Evolutionary conservation across 1,140 invertebrate species (phyloP).

Genomic region (Meteorus sp.): DNA sequence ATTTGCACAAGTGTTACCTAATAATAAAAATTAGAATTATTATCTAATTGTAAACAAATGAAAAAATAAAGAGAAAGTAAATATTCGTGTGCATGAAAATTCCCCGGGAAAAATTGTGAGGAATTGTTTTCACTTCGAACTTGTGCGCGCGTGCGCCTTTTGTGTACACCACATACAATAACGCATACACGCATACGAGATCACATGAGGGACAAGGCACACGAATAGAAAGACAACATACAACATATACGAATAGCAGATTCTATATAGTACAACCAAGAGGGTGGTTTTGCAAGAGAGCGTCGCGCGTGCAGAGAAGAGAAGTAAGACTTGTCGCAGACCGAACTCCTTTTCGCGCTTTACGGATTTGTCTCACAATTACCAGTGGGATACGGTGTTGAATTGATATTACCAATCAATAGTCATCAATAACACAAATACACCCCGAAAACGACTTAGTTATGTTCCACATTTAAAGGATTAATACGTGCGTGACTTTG

Average conservation of each 20-base stretch:
- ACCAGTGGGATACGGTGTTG: too few species aligned
- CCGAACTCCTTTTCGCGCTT: conserved; percentile 21
- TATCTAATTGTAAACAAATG: too few species aligned
- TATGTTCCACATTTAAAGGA: too few species aligned
- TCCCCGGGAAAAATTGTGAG: background rate
- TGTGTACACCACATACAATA: background rate
- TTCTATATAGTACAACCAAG: background rate
- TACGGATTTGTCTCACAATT: conserved; percentile 26
- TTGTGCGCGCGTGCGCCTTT: conserved; percentile 15
- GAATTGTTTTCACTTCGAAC: conserved; percentile 11
- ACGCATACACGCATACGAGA: conserved; percentile 16
- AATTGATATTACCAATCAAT: too few species aligned
- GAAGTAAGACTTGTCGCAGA: conserved; percentile 23
- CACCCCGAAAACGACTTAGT: too few species aligned
- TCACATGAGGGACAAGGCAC: background rate
- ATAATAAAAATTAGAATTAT: background rate
- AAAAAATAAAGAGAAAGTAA: too few species aligned
- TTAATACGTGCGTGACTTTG: too few species aligned
- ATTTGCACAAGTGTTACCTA: background rate
- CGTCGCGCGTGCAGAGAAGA: conserved; percentile 27
- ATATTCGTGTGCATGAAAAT: background rate
- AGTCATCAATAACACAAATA: background rate
- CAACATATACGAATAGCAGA: background rate
- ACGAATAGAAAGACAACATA: conserved; percentile 2
- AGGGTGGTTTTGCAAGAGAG: conserved; percentile 15